phyloP scores from a whole-genome alignment of 2,888 invertebrate species.

The Hirtodrosophila alboralis region DNA sequence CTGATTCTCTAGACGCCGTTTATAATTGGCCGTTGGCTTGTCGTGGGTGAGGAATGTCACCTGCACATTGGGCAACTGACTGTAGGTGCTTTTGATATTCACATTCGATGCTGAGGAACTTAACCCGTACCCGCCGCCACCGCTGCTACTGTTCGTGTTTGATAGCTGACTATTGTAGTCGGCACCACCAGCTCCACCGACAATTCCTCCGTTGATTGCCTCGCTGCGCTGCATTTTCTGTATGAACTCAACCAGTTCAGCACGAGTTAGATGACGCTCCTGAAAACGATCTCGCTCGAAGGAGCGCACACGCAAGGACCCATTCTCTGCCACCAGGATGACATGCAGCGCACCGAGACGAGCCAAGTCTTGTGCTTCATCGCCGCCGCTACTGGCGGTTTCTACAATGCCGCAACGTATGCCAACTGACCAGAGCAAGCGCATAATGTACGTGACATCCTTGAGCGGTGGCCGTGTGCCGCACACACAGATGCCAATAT shows the following conservation, averaged over 20 bases:
- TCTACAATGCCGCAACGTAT: conserved; percentile 88
- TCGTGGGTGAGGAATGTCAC: conserved; percentile 88
- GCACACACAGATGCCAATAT: conserved; percentile 89
- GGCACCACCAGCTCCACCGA: conserved; percentile 42
- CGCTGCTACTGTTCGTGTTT: conserved; percentile 41
- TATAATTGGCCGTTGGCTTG: conserved; percentile 87
- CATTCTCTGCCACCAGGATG: conserved; percentile 85
- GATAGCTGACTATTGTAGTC: conserved; percentile 73
- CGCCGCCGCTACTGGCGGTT: conserved; percentile 85
- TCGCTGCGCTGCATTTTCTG: conserved; percentile 87
- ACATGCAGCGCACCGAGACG: conserved; percentile 87
- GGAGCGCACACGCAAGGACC: conserved; percentile 84
- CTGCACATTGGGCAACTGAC: conserved; percentile 85
- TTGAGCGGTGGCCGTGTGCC: conserved; percentile 86
- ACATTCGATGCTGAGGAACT: conserved; percentile 67
- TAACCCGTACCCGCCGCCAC: conserved; percentile 61
- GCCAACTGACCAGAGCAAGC: conserved; percentile 90
- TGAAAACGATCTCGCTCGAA: conserved; percentile 88
- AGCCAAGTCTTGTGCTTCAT: conserved; percentile 88
- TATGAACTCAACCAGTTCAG: conserved; percentile 89
- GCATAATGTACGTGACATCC: conserved; percentile 85
- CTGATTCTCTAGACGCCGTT: conserved; percentile 89
- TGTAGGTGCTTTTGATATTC: conserved; percentile 77
- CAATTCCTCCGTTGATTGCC: conserved; percentile 40
- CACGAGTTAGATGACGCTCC: conserved; percentile 86